phyloP scores from a whole-genome alignment of 2,797 vertebrate genomes.

The Megalops cyprinoides region DNA sequence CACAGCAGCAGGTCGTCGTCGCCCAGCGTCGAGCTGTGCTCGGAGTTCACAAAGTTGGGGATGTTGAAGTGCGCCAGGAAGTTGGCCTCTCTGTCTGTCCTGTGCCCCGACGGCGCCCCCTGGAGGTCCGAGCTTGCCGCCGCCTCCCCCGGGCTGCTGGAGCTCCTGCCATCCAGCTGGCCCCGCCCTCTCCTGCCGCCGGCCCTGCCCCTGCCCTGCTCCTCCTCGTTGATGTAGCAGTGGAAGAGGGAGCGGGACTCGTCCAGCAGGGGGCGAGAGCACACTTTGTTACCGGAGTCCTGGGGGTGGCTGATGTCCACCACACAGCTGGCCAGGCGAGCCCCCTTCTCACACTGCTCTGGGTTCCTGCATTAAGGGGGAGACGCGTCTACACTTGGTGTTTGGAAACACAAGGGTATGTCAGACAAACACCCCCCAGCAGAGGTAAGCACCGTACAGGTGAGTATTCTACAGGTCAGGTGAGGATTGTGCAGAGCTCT shows the following conservation, averaged over 20 bases:
- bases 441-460: background rate
- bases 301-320: conserved; percentile 68
- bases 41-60: conserved; percentile 82
- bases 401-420: too few species aligned
- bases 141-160: background rate
- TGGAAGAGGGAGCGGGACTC: conserved; percentile 81
- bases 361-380: conserved; percentile 60
- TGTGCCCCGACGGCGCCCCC: conserved; percentile 51
- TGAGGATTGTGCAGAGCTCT: too few species aligned
- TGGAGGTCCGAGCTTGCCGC: background rate
- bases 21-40: conserved; percentile 76
- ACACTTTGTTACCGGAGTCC: conserved; percentile 50
- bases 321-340: conserved; percentile 76
- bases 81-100: conserved; percentile 65
- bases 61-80: conserved; percentile 79
- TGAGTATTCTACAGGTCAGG: background rate
- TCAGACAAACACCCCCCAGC: background rate
- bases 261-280: conserved; percentile 66
- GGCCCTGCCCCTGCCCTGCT: conserved; percentile 47
- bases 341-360: conserved; percentile 76
- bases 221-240: conserved; percentile 79
- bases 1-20: conserved; percentile 82
- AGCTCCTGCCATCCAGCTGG: background rate
- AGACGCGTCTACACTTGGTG: too few species aligned
- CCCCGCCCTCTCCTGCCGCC: conserved; percentile 11